phyloP scores from a whole-genome alignment of 1,140 invertebrate genomes.

The Idris sp. region DNA sequence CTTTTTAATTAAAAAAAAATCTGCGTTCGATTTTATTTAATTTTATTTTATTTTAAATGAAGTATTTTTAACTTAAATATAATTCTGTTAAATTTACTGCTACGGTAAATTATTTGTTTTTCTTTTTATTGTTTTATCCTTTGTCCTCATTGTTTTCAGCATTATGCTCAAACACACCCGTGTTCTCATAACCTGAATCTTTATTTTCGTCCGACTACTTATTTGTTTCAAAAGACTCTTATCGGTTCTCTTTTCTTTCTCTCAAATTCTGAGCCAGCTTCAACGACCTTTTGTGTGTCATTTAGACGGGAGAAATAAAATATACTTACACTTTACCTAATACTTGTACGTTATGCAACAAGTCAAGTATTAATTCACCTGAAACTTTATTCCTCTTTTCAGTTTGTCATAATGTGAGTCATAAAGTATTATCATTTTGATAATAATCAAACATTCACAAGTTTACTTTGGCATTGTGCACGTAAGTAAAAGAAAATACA shows the following conservation, averaged over 20 bases:
- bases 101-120: not conserved
- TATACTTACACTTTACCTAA: conserved; percentile 34
- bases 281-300: conserved; percentile 12
- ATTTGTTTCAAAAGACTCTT: conserved; percentile 21
- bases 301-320: conserved; percentile 37
- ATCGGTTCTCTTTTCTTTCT: conserved; percentile 16
- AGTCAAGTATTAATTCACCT: conserved; percentile 30
- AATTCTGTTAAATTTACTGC: too few relatives aligned
- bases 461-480: conserved; percentile 16
- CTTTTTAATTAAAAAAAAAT: too few relatives aligned
- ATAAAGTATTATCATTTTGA: conserved; percentile 49
- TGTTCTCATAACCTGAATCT: conserved; percentile 23
- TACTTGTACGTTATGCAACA: conserved; percentile 21
- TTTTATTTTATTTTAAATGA: too few relatives aligned
- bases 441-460: conserved; percentile 37
- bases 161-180: conserved; percentile 19
- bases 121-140: conserved; percentile 4
- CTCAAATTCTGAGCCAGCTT: conserved; percentile 3
- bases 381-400: conserved; percentile 42
- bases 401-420: conserved; percentile 12
- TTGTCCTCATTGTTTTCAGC: conserved; percentile 15
- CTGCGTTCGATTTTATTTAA: too few relatives aligned
- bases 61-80: too few relatives aligned
- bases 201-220: conserved; percentile 16
- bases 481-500: conserved; percentile 6